Evolutionary conservation across 2,888 invertebrate species (phyloP), one percentile per base, ranked within the genome.

Genomic region (Himalopsyche kuldschensis): DNA sequence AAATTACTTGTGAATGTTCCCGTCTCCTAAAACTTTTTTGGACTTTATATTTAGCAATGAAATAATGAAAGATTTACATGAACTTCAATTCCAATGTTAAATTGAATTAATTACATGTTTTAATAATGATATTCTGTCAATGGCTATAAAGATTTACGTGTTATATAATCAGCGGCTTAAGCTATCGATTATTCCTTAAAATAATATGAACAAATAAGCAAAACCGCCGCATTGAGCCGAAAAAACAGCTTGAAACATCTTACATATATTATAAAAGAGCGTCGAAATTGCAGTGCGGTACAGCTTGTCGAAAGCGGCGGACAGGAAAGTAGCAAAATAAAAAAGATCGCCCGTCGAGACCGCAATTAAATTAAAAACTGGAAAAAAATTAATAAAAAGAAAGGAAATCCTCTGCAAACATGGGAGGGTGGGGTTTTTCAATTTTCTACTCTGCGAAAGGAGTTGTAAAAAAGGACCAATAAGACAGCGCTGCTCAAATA

Each of bases 311-410:
- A 69, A 77, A 77, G 77, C 77, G 77, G 46, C 20, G 20, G 77
- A 77, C 35, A 32, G 35, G 24, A 46, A 77, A 77, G 77, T 46
- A 77, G 32, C 46, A 77, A 46, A 69, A 69, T 30, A 69, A 69
- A 69, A 69, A 69, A 69, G 30, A 69, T 69, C 69, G 69, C 27
- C 27, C 69, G 69, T 11, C 48, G 75, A 81, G 76, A 81, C 47
- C 35, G 82, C 82, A 82, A 82, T 82, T 82, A 82, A 82, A 79
- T 82, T 79, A 82, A 82, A 82, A 82, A 82, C 78, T 63, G 30
- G 63, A 30, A 80, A 80, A n/a, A 80, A 63, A 80, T 47, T 31
- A 63, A 80, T 80, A 63, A 32, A 63, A 80, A 79, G 46, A 78
- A 41, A 79, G 47, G 32, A 48, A 69, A 69, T 69, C 10, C 24